These are phyloP conservation scores for Heterochromis multidens DNA, from an alignment of 2,113 vertebrate species.

Conservation along the genomic window DNA sequence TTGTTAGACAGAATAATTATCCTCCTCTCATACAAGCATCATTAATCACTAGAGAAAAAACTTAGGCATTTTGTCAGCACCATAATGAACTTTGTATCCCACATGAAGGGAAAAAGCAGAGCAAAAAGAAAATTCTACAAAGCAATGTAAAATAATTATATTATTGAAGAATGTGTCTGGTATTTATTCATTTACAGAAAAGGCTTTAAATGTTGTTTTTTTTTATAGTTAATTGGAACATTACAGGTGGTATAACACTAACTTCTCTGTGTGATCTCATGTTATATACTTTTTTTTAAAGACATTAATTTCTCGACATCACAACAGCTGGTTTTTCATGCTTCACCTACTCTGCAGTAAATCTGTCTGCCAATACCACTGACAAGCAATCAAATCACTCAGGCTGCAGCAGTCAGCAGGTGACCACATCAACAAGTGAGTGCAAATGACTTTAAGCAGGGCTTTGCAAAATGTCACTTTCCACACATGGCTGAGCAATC, in stretches of 20 bases:
- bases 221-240: no score
- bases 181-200: neutral
- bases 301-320: neutral
- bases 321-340: neutral
- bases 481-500: conserved; percentile 38
- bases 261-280: neutral
- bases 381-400: conserved; percentile 22
- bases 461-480: conserved; percentile 55
- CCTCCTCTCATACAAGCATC: conserved; percentile 18
- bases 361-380: conserved; percentile 5
- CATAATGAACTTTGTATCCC: neutral
- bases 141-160: neutral
- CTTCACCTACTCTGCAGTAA: neutral
- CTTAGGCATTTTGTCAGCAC: neutral
- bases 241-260: neutral
- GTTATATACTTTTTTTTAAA: neutral
- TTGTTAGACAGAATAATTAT: conserved; percentile 4
- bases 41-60: conserved; percentile 32
- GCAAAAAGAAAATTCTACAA: neutral
- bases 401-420: conserved; percentile 17
- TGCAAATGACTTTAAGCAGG: conserved; percentile 34
- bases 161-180: neutral
- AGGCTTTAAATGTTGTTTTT: no score
- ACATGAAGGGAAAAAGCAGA: neutral
- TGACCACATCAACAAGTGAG: conserved; percentile 4